These are phyloP conservation scores for Plutomurus gul DNA, from an alignment of 1,140 invertebrate species.

Conservation along the genomic window DNA sequence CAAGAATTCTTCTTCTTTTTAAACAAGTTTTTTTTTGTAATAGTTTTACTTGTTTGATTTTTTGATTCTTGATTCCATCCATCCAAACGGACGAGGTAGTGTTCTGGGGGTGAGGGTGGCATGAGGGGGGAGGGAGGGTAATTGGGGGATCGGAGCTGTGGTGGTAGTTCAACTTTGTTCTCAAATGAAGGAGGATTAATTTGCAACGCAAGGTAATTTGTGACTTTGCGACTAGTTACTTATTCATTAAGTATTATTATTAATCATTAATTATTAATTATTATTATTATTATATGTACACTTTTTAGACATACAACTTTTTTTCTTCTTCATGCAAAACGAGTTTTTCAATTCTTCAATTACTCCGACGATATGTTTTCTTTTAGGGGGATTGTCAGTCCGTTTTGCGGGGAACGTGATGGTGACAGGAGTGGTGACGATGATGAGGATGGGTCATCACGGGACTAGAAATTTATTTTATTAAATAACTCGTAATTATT, in stretches of 20 bases:
- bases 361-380: background rate
- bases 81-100: no score
- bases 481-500: no score
- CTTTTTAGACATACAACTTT: background rate
- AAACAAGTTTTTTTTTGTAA: no score
- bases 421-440: conserved; percentile 56
- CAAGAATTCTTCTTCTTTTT: no score
- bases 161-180: background rate
- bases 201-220: conserved; percentile 35
- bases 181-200: conserved; percentile 22
- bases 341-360: no score
- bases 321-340: background rate
- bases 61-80: no score
- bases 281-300: no score
- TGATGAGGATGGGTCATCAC: conserved; percentile 55
- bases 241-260: no score
- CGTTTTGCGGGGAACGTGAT: background rate
- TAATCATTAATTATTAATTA: no score
- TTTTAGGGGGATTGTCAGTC: conserved; percentile 22
- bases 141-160: background rate
- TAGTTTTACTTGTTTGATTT: no score
- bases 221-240: conserved; percentile 30
- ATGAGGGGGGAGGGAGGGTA: background rate
- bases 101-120: no score
- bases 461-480: background rate